These are phyloP conservation scores for Trematomus loennbergii DNA, from an alignment of 2,113 vertebrate species.

Conservation along the genomic window DNA sequence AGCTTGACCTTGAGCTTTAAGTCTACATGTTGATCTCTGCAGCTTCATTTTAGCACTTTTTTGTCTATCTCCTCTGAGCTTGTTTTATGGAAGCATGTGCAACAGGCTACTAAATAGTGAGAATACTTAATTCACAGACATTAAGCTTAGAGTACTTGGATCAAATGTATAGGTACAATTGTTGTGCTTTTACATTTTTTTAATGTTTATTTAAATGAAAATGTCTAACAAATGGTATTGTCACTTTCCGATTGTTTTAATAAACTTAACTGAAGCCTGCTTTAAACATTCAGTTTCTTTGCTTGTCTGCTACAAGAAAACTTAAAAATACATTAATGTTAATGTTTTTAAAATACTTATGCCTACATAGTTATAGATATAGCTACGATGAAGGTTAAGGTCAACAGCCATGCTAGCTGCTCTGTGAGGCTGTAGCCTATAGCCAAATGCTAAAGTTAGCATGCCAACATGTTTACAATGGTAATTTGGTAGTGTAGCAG, in stretches of 20 bases:
- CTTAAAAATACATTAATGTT: background rate
- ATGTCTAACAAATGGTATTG: background rate
- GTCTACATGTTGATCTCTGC: background rate
- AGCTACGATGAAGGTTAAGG: background rate
- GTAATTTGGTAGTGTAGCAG: no score
- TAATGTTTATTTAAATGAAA: conserved; percentile 2
- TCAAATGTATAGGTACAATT: background rate
- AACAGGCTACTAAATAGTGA: background rate
- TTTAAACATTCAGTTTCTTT: background rate
- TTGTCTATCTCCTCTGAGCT: background rate
- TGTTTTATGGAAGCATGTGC: background rate
- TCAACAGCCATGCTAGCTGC: background rate
- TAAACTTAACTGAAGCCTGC: background rate
- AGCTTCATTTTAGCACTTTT: background rate
- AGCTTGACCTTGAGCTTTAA: background rate
- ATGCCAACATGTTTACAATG: background rate
- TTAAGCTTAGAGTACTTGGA: background rate
- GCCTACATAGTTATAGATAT: background rate
- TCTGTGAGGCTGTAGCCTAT: background rate
- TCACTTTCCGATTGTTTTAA: background rate
- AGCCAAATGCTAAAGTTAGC: background rate
- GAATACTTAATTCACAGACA: background rate
- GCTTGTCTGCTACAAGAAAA: background rate
- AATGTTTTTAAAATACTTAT: background rate
- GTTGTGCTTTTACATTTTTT: background rate